phyloP scores from a whole-genome alignment of 1,140 invertebrate species.

The Heliothis subflexa region DNA sequence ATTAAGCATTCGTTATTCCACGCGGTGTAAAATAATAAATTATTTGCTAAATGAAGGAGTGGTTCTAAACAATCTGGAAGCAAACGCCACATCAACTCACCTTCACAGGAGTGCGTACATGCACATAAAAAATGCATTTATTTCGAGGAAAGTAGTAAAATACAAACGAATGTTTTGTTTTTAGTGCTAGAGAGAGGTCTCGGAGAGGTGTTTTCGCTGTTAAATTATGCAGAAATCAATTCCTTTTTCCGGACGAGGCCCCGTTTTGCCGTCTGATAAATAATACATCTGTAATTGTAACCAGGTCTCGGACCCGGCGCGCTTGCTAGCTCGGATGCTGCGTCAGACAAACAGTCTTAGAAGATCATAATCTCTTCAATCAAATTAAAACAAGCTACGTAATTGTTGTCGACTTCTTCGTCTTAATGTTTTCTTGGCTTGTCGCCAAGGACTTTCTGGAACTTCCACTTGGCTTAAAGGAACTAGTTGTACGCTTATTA shows the following conservation, averaged over 20 bases:
- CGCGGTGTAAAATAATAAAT: conserved; percentile 48
- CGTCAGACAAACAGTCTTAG: background rate
- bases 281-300: conserved; percentile 84
- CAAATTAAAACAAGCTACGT: conserved; percentile 32
- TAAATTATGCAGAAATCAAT: conserved; percentile 86
- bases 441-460: conserved; percentile 22
- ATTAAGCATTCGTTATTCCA: conserved; percentile 75
- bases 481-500: conserved; percentile 33
- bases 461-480: conserved; percentile 35
- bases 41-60: conserved; percentile 50
- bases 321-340: background rate
- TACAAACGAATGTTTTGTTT: conserved; percentile 84
- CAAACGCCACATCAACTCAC: conserved; percentile 35
- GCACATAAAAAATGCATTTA: conserved; percentile 78
- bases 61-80: conserved; percentile 18
- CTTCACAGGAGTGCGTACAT: conserved; percentile 51
- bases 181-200: conserved; percentile 76
- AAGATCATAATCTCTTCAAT: conserved; percentile 21
- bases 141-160: conserved; percentile 79
- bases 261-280: conserved; percentile 74
- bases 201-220: conserved; percentile 78
- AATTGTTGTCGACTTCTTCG: conserved; percentile 34
- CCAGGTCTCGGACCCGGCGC: conserved; percentile 59
- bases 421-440: conserved; percentile 38
- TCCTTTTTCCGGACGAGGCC: conserved; percentile 75